Evolutionary conservation across 2,888 invertebrate genomes (phyloP).

Genomic region (Marronus borbonicus): DNA sequence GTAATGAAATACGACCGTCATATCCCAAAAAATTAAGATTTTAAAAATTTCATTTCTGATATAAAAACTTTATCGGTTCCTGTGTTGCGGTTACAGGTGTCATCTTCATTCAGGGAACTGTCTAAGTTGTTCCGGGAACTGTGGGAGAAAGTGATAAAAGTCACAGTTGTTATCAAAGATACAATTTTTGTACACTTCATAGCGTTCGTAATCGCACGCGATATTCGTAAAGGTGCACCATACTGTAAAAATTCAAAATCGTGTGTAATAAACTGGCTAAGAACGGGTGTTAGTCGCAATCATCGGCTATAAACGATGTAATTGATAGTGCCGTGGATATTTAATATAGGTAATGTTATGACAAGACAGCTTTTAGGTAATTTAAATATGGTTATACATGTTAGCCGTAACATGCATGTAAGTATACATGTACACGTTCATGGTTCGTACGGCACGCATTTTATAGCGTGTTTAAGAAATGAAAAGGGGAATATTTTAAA

Average conservation of each 20-base stretch:
- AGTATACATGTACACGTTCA: slow-evolving; percentile 3
- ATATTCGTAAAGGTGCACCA: background rate
- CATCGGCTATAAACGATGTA: slow-evolving; percentile 14
- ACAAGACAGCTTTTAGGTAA: slow-evolving; percentile 16
- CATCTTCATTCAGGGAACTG: no score
- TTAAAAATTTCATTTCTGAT: no score
- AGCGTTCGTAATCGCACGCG: background rate
- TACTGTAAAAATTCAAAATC: slow-evolving; percentile 10
- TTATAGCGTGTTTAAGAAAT: background rate
- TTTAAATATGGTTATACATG: background rate
- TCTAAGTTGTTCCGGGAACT: no score
- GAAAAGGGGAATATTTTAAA: background rate
- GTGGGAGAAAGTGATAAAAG: no score
- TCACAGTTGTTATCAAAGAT: no score
- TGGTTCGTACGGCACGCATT: background rate
- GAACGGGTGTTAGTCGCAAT: background rate
- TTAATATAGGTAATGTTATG: slow-evolving; percentile 19
- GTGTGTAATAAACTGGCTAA: background rate
- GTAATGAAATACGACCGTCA: no score
- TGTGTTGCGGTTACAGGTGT: no score
- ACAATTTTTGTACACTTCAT: background rate
- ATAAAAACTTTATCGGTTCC: no score
- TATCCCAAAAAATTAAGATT: no score
- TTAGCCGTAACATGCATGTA: background rate
- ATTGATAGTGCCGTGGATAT: slow-evolving; percentile 10